Evolutionary conservation across 2,113 vertebrate genomes (phyloP).

Genomic region (Pollachius pollachius): DNA sequence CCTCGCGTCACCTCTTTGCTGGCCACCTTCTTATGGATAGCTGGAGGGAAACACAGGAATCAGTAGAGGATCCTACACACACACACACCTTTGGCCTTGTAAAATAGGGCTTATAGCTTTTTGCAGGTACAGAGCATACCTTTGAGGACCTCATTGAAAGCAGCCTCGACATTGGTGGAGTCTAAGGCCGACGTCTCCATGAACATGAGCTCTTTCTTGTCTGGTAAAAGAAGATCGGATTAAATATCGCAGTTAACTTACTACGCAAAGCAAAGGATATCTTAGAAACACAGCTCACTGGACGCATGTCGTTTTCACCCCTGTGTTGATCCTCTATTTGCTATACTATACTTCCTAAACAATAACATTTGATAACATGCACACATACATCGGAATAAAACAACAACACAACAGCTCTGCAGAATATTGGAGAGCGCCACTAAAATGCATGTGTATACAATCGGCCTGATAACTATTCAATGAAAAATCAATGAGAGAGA

Average conservation of each 20-base stretch:
- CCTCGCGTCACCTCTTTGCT: conserved; percentile 81
- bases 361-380: no score
- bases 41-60: conserved; percentile 54
- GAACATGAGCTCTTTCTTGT: conserved; percentile 88
- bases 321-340: no score
- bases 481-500: no score
- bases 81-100: not conserved
- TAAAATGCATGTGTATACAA: no score
- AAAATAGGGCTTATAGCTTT: not conserved
- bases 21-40: conserved; percentile 86
- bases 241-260: conserved; percentile 35
- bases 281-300: no score
- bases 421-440: no score
- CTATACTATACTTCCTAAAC: no score
- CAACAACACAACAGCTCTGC: no score
- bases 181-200: conserved; percentile 96
- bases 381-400: no score
- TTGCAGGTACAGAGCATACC: conserved; percentile 65
- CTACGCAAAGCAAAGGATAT: no score
- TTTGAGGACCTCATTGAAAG: conserved; percentile 92
- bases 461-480: no score
- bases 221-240: conserved; percentile 57
- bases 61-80: conserved; percentile 3
- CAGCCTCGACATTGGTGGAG: conserved; percentile 92
- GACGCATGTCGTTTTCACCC: no score